These are phyloP conservation scores for Oeneis ivallda DNA, from an alignment of 2,888 invertebrate species.

Conservation along the genomic window DNA sequence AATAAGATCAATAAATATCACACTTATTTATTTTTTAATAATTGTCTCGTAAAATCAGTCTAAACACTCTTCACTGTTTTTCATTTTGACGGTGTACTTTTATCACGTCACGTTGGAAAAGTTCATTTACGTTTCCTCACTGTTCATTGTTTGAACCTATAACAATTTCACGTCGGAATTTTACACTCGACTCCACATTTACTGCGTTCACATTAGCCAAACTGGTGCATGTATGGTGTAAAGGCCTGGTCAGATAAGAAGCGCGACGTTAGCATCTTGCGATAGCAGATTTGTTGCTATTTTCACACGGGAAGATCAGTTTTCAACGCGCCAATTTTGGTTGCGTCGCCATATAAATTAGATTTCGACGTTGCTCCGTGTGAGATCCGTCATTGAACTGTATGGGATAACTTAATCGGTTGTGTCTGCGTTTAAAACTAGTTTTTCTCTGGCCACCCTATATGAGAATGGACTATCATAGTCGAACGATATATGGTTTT, in stretches of 20 bases:
- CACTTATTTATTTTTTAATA: constrained; percentile 57
- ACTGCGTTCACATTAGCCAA: constrained; percentile 9
- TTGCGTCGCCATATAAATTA: too few species aligned
- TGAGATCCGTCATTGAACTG: too few species aligned
- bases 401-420: too few species aligned
- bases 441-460: too few species aligned
- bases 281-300: too few species aligned
- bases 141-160: constrained; percentile 58
- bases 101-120: constrained; percentile 67
- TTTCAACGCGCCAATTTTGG: too few species aligned
- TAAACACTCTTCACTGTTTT: constrained; percentile 81
- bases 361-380: too few species aligned
- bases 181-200: constrained; percentile 49
- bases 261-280: neutral
- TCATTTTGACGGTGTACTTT: constrained; percentile 68
- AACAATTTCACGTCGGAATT: constrained; percentile 46
- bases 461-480: too few species aligned
- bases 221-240: neutral
- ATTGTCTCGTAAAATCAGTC: constrained; percentile 53
- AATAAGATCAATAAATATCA: constrained; percentile 76
- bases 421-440: too few species aligned
- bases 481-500: too few species aligned
- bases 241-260: neutral
- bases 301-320: too few species aligned
- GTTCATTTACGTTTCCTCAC: constrained; percentile 53